Base-by-base conservation (phyloP, 2,797 vertebrate species). In the Chanos chanos region DNA sequence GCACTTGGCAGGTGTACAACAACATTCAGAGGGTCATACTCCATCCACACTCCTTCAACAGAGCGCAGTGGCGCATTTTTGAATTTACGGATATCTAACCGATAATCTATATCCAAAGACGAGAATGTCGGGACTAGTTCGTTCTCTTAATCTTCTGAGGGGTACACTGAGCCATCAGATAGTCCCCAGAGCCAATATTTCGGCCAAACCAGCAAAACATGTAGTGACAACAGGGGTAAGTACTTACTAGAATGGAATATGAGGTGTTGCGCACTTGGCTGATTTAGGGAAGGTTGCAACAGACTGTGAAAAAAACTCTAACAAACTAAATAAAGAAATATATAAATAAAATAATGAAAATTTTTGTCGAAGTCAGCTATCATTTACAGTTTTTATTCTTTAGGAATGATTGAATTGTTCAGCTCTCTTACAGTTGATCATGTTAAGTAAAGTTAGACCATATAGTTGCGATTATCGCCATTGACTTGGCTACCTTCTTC, bases 151-250 rank as follows among this genome's bases (percentile, higher is more conserved):
- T 4, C 33, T 89, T 12, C 52, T 89, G 36, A 71, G 75, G 55
- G 59, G 57, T 56, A 64, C 74, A 3, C 54, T 83, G 49, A 78
- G 64, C 66, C 68, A 70, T 2, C 74, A 72, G 12, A 18, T 82
- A 44, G 31, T 64, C 7, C 68, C 66, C 0, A 77, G 10, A 56
- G 83, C 77, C 1, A 70, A 72, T 1, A 0, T 81, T 33, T 8
- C 71, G 9, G 7, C 59, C 5, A 87, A 86, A 59, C 86, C 87
- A 3, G 75, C 87, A 19, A 83, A 86, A 50, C 60, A 86, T 21
- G 6, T 6, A 0, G 0, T 89, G 12, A 30, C 68, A 9, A 12
- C 30, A 0, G 74, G 55, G 76, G 87, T 89, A 75, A 87, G 87
- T 83, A 45, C 7, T 22, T 22, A 19, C 12, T 7, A 40, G 28